Percentiles rank a stretch among this genome's conserved stretches.
Evolutionary conservation across 2,797 vertebrate genomes (phyloP).

Genomic region (Gymnocypris eckloni): DNA sequence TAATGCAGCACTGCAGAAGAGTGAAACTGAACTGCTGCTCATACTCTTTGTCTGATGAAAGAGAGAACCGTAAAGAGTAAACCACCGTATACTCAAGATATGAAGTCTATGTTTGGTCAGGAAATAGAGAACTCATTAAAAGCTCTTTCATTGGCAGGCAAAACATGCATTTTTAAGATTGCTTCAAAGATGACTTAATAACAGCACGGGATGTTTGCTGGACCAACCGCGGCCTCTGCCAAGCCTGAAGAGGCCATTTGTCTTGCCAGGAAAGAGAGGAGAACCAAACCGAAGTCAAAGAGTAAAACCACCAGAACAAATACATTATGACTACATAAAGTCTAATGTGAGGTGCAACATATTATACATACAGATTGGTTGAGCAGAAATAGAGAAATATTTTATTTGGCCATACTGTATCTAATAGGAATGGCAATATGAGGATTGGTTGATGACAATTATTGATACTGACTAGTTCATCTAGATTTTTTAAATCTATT

Average conservation of each 20-base stretch:
- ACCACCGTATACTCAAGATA: too few relatives aligned
- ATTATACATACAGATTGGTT: too few relatives aligned
- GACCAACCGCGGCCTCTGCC: slow-evolving; percentile 43
- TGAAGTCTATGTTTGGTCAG: slow-evolving; percentile 14
- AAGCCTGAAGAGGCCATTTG: slow-evolving; percentile 42
- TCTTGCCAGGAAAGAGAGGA: slow-evolving; percentile 20
- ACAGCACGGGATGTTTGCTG: slow-evolving; percentile 33
- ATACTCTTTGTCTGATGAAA: background rate
- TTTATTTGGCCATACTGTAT: background rate
- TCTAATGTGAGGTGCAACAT: too few relatives aligned
- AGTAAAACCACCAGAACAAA: slow-evolving; percentile 31
- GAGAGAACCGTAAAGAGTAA: too few relatives aligned
- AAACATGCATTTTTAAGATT: slow-evolving; percentile 22
- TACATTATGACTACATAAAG: background rate
- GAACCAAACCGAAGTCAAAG: background rate
- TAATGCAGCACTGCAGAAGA: background rate
- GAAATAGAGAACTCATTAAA: slow-evolving; percentile 36
- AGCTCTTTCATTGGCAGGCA: slow-evolving; percentile 36
- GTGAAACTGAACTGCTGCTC: background rate
- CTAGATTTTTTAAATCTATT: background rate
- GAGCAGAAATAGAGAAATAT: background rate
- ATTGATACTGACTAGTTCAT: background rate
- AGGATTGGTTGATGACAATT: background rate
- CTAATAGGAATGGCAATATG: background rate
- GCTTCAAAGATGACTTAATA: background rate